Evolutionary conservation across 1,140 invertebrate species (phyloP), one percentile per base, ranked within the genome.

Genomic region (Caenorhabditis latens): DNA sequence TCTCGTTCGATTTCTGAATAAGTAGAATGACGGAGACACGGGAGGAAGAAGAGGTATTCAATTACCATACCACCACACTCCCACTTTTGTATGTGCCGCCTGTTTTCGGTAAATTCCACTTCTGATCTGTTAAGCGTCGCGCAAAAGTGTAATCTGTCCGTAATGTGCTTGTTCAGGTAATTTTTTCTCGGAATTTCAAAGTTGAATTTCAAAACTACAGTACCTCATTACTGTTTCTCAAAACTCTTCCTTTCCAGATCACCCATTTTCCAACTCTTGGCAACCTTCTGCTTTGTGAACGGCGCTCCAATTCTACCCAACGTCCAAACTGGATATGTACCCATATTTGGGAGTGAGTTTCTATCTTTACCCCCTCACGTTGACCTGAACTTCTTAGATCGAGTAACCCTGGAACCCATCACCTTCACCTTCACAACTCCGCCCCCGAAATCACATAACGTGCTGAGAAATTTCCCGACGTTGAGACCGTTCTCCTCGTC

Each of bases 51-150:
- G n/a, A 79, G 46, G 71, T 79, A 79, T 79, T 79, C 71, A 79
- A 79, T 79, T 79, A 79, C 71, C 71, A 50, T 79, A 79, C 71
- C 42, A 43, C 42, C 8, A 50, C n/a, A 50, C n/a, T 14, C 40
- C 71, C 71, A 79, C 71, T 50, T 79, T 79, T 79, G 71, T 53
- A 79, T 79, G 40, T 79, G 71, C 71, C 71, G 46, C 71, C 71
- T 50, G 43, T 79, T 79, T 79, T 50, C 71, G 13, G 46, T 79
- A 4, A 79, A 79, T 50, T 79, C 46, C 71, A 4, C 11, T 50
- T 13, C 21, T 79, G n/a, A 79, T 79, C 71, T 42, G 46, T 50
- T 79, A 53, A 79, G 40, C 46, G 61, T 21, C 11, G 61, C 61
- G 24, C 21, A 8, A 40, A 7, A 13, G 11, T 1, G 9, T 79